Evolutionary conservation across 2,113 vertebrate genomes (phyloP), one percentile per base, ranked within the genome.

Genomic region (Cygnus atratus): DNA sequence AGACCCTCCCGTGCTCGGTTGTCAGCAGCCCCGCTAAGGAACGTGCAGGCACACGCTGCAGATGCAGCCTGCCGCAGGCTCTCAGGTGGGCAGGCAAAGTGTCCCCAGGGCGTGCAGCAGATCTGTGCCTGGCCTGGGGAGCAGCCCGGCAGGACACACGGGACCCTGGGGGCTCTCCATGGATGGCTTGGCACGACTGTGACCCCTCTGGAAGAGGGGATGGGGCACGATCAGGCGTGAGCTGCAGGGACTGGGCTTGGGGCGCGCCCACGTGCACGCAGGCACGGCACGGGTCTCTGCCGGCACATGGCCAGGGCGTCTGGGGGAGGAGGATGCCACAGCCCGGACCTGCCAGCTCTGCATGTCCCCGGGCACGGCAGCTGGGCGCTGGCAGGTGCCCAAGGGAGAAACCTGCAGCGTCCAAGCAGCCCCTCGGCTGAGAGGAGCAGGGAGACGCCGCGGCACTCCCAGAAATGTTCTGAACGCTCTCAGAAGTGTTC

Each of bases 231-330:
- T 61, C 12, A 61, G 21, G 35, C 2, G 6, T 44, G 52, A 80
- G 62, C 58, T 48, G 50, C n/a, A 59, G 26, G 10, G 44, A 29
- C 62, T 75, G 21, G 3, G 6, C 9, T 22, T 41, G 33, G 73
- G 33, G 25, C 28, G n/a, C 3, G 20, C 33, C 18, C 25, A 29
- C 19, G 10, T 39, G 29, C 5, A 0, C 20, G 14, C 24, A 16
- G 6, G 3, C 50, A 62, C 19, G 37, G 59, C 0, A 0, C 26
- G 37, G 12, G 6, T 81, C 39, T 87, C 50, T 44, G 19, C 13
- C 0, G 5, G 22, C 29, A 33, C 84, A 46, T 0, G 0, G 21
- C 1, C 0, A 37, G 44, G 35, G 5, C 65, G 52, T 65, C 66
- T 19, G 11, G 9, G 3, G n/a, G 55, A 4, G 9, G 46, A 2